A percentile compares a stretch with the other conserved stretches of the same genome.
phyloP scores from a whole-genome alignment of 1,140 invertebrate species.

The Papilio glaucus region DNA sequence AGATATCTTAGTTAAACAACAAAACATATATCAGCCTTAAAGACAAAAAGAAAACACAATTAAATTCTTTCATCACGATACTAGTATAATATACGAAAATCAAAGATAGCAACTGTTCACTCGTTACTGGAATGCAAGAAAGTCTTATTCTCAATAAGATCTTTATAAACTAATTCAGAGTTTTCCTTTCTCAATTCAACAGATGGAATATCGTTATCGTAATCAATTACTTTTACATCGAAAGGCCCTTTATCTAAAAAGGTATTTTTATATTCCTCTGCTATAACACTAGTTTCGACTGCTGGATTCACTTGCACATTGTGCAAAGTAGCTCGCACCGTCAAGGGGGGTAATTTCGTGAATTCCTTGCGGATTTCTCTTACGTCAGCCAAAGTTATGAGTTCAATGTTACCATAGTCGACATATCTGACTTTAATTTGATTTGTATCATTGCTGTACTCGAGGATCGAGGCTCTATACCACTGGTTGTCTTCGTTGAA shows the following conservation, averaged over 20 bases:
- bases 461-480: slow-evolving; percentile 69
- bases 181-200: slow-evolving; percentile 64
- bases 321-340: slow-evolving; percentile 58
- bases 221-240: slow-evolving; percentile 54
- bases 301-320: slow-evolving; percentile 59
- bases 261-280: slow-evolving; percentile 51
- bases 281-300: slow-evolving; percentile 48
- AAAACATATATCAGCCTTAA: not conserved
- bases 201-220: slow-evolving; percentile 46
- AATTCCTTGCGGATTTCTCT: slow-evolving; percentile 67
- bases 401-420: slow-evolving; percentile 73
- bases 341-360: slow-evolving; percentile 56
- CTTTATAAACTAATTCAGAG: slow-evolving; percentile 57
- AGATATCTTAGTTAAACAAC: not conserved
- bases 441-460: slow-evolving; percentile 63
- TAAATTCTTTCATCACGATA: not conserved
- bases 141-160: slow-evolving; percentile 60
- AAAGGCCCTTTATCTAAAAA: slow-evolving; percentile 70
- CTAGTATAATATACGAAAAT: not conserved
- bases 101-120: not conserved
- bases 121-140: slow-evolving; percentile 39
- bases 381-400: slow-evolving; percentile 59
- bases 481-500: slow-evolving; percentile 67
- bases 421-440: slow-evolving; percentile 72
- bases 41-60: not conserved